Percentiles rank a stretch among this genome's conserved stretches.
Evolutionary conservation across 2,888 invertebrate genomes (phyloP).

Genomic region (Clanis bilineata): DNA sequence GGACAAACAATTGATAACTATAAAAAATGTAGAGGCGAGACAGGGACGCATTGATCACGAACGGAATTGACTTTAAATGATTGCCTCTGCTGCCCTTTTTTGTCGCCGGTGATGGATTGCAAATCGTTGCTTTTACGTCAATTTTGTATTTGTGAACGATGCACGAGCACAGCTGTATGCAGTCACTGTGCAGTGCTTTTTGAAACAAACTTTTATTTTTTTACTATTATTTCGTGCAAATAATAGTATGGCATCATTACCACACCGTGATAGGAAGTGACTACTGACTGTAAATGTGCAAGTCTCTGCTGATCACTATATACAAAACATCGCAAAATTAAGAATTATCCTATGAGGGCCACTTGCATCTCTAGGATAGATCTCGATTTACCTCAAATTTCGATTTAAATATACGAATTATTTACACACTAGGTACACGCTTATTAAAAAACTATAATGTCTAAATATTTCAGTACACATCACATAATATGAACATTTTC

Average conservation of each 20-base stretch:
- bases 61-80: slow-evolving; percentile 81
- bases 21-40: slow-evolving; percentile 33
- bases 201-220: slow-evolving; percentile 21
- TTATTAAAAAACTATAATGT: too few species aligned
- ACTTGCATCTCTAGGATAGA: too few species aligned
- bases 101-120: slow-evolving; percentile 76
- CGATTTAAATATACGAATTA: too few species aligned
- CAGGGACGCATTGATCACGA: slow-evolving; percentile 50
- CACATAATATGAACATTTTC: too few species aligned
- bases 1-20: slow-evolving; percentile 37
- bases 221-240: background rate
- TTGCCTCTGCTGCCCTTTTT: slow-evolving; percentile 68
- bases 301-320: too few species aligned
- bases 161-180: background rate
- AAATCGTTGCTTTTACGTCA: slow-evolving; percentile 60
- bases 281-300: too few species aligned
- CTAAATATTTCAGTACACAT: too few species aligned
- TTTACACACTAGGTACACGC: too few species aligned
- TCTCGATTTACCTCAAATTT: too few species aligned
- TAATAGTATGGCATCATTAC: background rate
- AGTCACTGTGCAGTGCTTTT: background rate
- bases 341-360: too few species aligned
- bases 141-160: slow-evolving; percentile 4
- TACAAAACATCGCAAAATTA: too few species aligned
- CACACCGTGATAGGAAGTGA: background rate